These are phyloP conservation scores for Marisa cornuarietis DNA, from an alignment of 1,140 invertebrate species.

Conservation along the genomic window DNA sequence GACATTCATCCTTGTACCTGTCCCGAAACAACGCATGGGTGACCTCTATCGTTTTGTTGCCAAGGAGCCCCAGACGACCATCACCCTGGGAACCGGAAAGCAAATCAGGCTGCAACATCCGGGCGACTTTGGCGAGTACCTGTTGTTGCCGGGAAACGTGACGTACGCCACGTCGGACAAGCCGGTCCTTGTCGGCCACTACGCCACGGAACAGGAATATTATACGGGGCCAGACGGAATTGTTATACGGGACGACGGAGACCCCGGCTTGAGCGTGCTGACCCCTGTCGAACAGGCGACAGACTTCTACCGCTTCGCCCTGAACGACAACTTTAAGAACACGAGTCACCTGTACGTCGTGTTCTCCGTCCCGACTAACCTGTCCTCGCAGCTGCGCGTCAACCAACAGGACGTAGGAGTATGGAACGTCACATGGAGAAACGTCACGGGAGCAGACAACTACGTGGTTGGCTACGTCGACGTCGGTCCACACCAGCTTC, in stretches of 20 bases:
- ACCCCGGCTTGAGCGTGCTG: conserved; percentile 11
- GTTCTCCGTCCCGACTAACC: not conserved
- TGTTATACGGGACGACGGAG: not conserved
- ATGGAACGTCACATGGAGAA: not conserved
- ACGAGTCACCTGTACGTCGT: not conserved
- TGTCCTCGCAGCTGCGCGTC: not conserved
- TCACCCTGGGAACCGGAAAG: not conserved
- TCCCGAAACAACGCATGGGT: not conserved
- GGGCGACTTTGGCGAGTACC: conserved; percentile 11
- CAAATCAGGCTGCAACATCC: conserved; percentile 5
- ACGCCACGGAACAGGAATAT: not conserved
- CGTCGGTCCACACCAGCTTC: not conserved
- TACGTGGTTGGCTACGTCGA: conserved; percentile 11
- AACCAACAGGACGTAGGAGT: not conserved
- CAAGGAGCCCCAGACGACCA: conserved; percentile 1
- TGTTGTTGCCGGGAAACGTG: not conserved
- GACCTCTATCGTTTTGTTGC: conserved; percentile 17
- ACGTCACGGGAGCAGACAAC: not conserved
- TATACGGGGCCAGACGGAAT: too few relatives aligned
- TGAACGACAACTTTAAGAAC: not conserved
- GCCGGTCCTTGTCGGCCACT: conserved; percentile 12
- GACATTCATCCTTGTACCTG: conserved; percentile 5
- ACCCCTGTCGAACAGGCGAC: not conserved
- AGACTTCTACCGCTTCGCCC: not conserved
- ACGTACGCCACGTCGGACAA: conserved; percentile 2